Evolutionary conservation across 2,113 vertebrate genomes (phyloP).

Genomic region (Muscicapa adusta): DNA sequence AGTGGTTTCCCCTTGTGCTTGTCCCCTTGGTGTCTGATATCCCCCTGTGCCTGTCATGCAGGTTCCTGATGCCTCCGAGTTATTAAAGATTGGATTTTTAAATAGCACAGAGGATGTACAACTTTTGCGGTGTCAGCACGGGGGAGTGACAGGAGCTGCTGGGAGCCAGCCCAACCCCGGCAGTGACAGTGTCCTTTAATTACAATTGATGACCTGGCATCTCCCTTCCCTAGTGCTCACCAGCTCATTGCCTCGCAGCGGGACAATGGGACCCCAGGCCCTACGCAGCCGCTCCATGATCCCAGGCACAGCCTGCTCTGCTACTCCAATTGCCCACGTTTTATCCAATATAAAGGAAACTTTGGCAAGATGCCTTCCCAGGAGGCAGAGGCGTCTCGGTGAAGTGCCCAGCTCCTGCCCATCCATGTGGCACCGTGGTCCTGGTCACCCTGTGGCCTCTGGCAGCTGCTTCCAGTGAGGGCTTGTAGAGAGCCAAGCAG

Average conservation of each 20-base stretch:
- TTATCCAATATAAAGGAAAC: background rate
- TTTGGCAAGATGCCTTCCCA: background rate
- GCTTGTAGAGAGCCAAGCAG: background rate
- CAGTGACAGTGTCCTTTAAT: background rate
- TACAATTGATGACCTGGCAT: background rate
- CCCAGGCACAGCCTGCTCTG: background rate
- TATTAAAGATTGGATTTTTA: background rate
- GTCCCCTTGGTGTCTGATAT: background rate
- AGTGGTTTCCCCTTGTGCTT: background rate
- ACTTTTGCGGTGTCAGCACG: constrained; percentile 1
- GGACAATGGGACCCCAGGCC: background rate
- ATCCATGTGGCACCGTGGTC: rapidly evolving
- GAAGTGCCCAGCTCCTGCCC: background rate
- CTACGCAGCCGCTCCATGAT: rapidly evolving
- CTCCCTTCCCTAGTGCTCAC: background rate
- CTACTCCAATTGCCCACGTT: background rate
- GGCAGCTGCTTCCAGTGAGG: background rate
- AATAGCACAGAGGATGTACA: background rate
- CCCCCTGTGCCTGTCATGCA: background rate
- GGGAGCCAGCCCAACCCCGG: background rate
- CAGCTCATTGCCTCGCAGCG: background rate
- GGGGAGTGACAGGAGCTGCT: constrained; percentile 1
- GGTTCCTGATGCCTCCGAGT: background rate
- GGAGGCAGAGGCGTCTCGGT: background rate
- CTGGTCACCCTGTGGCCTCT: background rate